phyloP scores from a whole-genome alignment of 1,140 invertebrate genomes.

The Manduca sexta region DNA sequence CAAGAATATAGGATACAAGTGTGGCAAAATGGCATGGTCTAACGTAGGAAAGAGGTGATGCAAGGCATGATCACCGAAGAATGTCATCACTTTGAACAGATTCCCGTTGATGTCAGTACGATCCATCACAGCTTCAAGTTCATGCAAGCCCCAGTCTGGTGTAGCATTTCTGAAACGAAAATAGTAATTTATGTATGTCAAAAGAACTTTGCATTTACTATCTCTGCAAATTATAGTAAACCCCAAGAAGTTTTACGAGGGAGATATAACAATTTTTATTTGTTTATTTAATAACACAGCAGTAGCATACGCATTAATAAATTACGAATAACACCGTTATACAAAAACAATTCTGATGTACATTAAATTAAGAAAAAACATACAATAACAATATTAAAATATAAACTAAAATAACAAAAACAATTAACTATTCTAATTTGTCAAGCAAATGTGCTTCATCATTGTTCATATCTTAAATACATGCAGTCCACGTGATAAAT shows the following conservation, averaged over 20 bases:
- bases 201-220: conserved; percentile 1
- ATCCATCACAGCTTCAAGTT: conserved; percentile 84
- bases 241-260: not conserved
- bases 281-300: too few relatives aligned
- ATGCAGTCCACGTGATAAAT: too few relatives aligned
- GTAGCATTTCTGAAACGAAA: conserved; percentile 48
- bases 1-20: conserved; percentile 78
- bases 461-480: too few relatives aligned
- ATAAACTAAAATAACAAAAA: too few relatives aligned
- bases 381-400: too few relatives aligned
- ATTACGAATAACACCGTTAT: too few relatives aligned
- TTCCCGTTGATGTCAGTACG: conserved; percentile 80
- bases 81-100: conserved; percentile 79
- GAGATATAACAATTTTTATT: conserved; percentile 2
- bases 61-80: conserved; percentile 84
- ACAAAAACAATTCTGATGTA: too few relatives aligned
- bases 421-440: too few relatives aligned
- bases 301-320: too few relatives aligned
- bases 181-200: not conserved
- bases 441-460: too few relatives aligned
- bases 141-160: conserved; percentile 85
- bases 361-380: too few relatives aligned
- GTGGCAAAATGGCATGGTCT: conserved; percentile 81
- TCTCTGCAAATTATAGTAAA: conserved; percentile 1
- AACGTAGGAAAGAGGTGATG: conserved; percentile 90